Evolutionary conservation across 2,888 invertebrate species (phyloP).

Genomic region (Agelastica alni): DNA sequence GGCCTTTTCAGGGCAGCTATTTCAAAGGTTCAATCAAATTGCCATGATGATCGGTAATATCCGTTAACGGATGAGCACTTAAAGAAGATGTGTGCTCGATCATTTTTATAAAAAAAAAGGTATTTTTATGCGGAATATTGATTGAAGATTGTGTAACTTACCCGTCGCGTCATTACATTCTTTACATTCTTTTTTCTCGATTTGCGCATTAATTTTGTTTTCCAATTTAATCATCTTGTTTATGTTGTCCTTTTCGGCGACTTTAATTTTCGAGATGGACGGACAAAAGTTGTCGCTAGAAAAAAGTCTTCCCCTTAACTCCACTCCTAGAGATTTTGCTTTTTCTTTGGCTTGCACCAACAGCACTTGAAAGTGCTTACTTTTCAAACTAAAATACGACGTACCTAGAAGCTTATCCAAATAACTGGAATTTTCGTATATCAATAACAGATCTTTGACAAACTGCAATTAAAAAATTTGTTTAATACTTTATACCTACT

Average conservation of each 20-base stretch:
- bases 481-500: too few relatives aligned
- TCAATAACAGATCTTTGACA: constrained; percentile 76
- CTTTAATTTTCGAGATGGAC: constrained; percentile 46
- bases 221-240: constrained; percentile 54
- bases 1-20: too few relatives aligned
- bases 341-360: constrained; percentile 76
- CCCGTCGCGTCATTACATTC: constrained; percentile 43
- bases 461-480: constrained; percentile 59
- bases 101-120: too few relatives aligned
- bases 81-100: too few relatives aligned
- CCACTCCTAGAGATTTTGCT: constrained; percentile 74
- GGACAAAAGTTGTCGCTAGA: constrained; percentile 44
- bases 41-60: too few relatives aligned
- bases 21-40: too few relatives aligned
- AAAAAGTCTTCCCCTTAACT: constrained; percentile 59
- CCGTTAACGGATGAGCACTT: too few relatives aligned
- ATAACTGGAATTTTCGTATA: constrained; percentile 85
- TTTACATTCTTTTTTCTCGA: constrained; percentile 47
- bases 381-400: constrained; percentile 68
- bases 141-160: too few relatives aligned
- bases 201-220: constrained; percentile 51
- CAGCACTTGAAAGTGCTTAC: constrained; percentile 72
- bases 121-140: too few relatives aligned
- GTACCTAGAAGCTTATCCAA: constrained; percentile 86
- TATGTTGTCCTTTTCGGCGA: constrained; percentile 54